These are phyloP conservation scores for Pseudopodoces humilis DNA, from an alignment of 2,113 vertebrate species.

Conservation along the genomic window DNA sequence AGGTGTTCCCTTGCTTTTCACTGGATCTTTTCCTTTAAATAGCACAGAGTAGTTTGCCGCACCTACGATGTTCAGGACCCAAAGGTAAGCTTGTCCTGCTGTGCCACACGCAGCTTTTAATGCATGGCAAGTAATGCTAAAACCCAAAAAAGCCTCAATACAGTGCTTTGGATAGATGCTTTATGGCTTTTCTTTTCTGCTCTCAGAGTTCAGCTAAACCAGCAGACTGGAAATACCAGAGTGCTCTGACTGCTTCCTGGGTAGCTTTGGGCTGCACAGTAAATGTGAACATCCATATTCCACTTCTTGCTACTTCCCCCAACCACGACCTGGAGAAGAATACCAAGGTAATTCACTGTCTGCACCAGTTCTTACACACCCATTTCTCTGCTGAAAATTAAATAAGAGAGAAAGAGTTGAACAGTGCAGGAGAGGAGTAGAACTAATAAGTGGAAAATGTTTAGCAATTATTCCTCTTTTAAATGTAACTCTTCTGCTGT, in stretches of 20 bases:
- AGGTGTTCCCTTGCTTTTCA: not conserved
- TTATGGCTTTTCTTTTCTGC: not conserved
- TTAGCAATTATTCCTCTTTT: not conserved
- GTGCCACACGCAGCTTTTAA: not conserved
- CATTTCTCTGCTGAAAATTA: not conserved
- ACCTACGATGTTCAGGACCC: constrained; percentile 88
- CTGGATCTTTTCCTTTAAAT: constrained; percentile 76
- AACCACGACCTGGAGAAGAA: constrained; percentile 77
- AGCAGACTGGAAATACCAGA: constrained; percentile 94
- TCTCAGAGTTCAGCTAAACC: constrained; percentile 86
- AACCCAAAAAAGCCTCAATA: not conserved
- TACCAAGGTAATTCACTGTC: constrained; percentile 77
- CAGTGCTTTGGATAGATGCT: not conserved
- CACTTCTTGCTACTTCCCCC: constrained; percentile 73
- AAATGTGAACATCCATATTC: constrained; percentile 84
- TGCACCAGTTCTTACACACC: not conserved
- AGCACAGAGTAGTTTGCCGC: constrained; percentile 86
- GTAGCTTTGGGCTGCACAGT: constrained; percentile 81
- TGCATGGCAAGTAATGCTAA: not conserved
- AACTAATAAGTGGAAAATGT: not conserved
- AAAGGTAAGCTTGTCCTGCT: constrained; percentile 74
- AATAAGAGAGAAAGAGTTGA: not conserved
- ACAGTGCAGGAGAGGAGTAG: not conserved
- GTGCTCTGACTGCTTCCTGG: constrained; percentile 83
- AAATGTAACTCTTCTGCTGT: not conserved